phyloP scores from a whole-genome alignment of 2,888 invertebrate species.

The Bembecia ichneumoniformis region DNA sequence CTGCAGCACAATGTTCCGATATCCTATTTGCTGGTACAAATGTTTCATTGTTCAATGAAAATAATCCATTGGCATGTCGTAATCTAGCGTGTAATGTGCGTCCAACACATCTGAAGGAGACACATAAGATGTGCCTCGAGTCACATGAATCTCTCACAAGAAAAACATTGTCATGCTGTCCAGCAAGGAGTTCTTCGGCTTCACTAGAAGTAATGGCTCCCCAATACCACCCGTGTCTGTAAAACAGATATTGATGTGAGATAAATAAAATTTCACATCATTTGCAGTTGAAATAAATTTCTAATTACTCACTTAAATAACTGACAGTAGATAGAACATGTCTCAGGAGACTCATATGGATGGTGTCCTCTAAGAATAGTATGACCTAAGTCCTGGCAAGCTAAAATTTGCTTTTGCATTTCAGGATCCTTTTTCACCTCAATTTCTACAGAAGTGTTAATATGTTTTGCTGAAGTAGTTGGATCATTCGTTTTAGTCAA shows the following conservation, averaged over 20 bases:
- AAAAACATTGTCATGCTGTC: slow-evolving; percentile 81
- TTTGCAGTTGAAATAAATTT: not conserved
- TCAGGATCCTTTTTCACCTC: slow-evolving; percentile 41
- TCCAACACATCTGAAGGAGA: slow-evolving; percentile 80
- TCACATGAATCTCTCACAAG: slow-evolving; percentile 82
- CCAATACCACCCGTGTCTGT: slow-evolving; percentile 81
- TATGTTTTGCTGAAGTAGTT: slow-evolving; percentile 38
- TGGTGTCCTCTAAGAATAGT: slow-evolving; percentile 60
- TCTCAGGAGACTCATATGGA: slow-evolving; percentile 55
- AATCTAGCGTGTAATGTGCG: slow-evolving; percentile 80
- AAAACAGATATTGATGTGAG: slow-evolving; percentile 10
- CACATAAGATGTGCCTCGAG: slow-evolving; percentile 77
- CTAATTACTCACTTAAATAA: slow-evolving; percentile 48
- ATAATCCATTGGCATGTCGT: slow-evolving; percentile 79
- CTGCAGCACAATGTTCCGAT: slow-evolving; percentile 64
- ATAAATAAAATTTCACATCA: too few species aligned
- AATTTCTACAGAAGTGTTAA: slow-evolving; percentile 20
- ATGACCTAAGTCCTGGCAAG: slow-evolving; percentile 59
- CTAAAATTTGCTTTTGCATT: slow-evolving; percentile 36
- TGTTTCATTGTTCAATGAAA: slow-evolving; percentile 73
- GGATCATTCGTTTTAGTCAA: slow-evolving; percentile 39
- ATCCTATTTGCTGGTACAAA: slow-evolving; percentile 65
- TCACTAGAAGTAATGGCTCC: slow-evolving; percentile 80
- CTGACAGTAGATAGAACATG: slow-evolving; percentile 64
- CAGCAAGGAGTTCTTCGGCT: slow-evolving; percentile 77